Base-by-base conservation (phyloP, 2,113 vertebrate species). In the Carassius carassius region DNA sequence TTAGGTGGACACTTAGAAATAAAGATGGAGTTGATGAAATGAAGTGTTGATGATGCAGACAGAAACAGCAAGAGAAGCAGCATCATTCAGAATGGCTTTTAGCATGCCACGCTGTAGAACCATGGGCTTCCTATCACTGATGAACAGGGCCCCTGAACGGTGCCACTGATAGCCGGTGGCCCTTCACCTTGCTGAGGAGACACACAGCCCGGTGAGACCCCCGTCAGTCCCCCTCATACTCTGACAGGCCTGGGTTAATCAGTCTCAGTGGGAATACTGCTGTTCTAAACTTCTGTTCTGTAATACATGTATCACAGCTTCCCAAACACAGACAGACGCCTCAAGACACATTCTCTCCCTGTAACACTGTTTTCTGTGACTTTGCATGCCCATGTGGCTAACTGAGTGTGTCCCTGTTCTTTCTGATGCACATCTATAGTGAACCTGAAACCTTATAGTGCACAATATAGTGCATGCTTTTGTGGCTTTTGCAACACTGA, bases 161-260 rank as follows among this genome's bases (percentile, higher is more conserved):
- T 81, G 60, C 8, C 29, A 21, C 56, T 85, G 84, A 87, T 82
- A 75, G 80, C 84, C 67, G 62, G 58, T 67, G 70, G 63, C 76
- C 32, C 76, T 75, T 81, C 72, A 84, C 76, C 75, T 73, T 51
- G 49, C 56, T 56, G 67, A 69, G 94, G 92, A 94, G 95, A 93
- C 77, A 93, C 90, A 91, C 93, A 92, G 93, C 93, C 93, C 92
- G 92, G 93, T 94, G 95, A 96, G 84, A 94, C 93, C 95, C 91
- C 92, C 92, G 87, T 96, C 96, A 96, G 96, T 95, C 96, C 94
- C 94, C 92, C 90, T 93, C 92, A 94, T 94, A 94, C 95, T 95
- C 95, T 96, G 96, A 97, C 96, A 96, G 95, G 94, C 88, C 70
- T 90, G 93, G 91, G 89, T 95, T 97, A 97, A 97, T 97, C 96